Conservation (phyloP, 2,888 invertebrate species). For the Sturmia bella region DNA sequence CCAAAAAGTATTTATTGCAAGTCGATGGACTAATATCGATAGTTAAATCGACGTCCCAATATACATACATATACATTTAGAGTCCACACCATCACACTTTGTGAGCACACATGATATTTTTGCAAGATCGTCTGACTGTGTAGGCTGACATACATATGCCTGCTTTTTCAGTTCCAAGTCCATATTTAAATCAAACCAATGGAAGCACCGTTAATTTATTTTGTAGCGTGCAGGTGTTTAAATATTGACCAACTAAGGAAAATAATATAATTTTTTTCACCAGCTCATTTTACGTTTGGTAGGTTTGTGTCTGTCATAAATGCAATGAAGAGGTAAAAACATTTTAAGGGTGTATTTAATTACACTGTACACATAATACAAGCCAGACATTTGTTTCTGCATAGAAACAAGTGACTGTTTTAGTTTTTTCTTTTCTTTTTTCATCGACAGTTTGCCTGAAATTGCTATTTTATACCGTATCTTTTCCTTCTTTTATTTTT, state of each 20-base stretch:
- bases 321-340: conserved; percentile 21
- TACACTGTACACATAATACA: conserved; percentile 43
- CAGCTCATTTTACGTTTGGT: conserved; percentile 26
- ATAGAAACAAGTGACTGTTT: conserved; percentile 8
- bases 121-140: too few species aligned
- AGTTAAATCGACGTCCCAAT: too few species aligned
- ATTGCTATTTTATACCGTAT: conserved; percentile 2
- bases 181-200: too few species aligned
- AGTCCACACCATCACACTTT: too few species aligned
- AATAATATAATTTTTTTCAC: neutral
- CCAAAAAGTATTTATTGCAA: too few species aligned
- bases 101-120: too few species aligned
- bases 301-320: conserved; percentile 51
- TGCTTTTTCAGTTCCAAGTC: too few species aligned
- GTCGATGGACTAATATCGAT: too few species aligned
- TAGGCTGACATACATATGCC: too few species aligned
- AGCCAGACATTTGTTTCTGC: conserved; percentile 49
- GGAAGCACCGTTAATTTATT: too few species aligned
- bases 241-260: conserved; percentile 51
- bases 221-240: conserved; percentile 33
- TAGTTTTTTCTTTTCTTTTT: neutral
- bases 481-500: neutral
- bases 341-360: conserved; percentile 51
- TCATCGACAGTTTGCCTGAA: conserved; percentile 15
- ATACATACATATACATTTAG: too few species aligned